These are phyloP conservation scores for Xanthostigma xanthostigma DNA, from an alignment of 2,888 invertebrate genomes.

Conservation along the genomic window DNA sequence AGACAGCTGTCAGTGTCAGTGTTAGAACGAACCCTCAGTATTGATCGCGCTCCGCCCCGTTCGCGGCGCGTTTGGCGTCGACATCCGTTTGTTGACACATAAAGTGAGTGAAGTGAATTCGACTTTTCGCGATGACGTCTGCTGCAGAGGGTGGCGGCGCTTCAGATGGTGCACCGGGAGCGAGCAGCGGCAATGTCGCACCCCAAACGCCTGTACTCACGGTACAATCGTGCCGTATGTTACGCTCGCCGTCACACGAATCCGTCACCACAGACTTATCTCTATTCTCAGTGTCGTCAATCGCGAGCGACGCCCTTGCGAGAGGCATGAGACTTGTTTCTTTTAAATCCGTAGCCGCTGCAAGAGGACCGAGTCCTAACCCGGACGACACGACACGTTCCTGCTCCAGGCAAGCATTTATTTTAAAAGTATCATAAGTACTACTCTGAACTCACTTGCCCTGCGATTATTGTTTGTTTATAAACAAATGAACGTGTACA, in stretches of 20 bases:
- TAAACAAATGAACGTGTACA: slow-evolving; percentile 16
- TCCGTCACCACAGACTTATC: slow-evolving; percentile 72
- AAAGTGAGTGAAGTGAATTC: too few species aligned
- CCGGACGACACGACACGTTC: slow-evolving; percentile 49
- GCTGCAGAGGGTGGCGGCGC: too few species aligned
- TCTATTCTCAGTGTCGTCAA: slow-evolving; percentile 59
- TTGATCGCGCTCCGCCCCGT: too few species aligned
- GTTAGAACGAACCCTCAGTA: too few species aligned
- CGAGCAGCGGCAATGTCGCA: slow-evolving; percentile 17
- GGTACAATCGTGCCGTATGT: slow-evolving; percentile 40
- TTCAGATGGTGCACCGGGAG: slow-evolving; percentile 14
- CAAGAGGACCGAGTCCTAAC: slow-evolving; percentile 42
- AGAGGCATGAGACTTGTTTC: slow-evolving; percentile 28
- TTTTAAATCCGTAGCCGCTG: slow-evolving; percentile 35
- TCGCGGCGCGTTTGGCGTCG: too few species aligned
- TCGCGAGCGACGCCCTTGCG: slow-evolving; percentile 37
- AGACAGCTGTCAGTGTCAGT: too few species aligned
- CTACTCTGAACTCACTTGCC: background rate
- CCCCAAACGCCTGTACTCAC: slow-evolving; percentile 34
- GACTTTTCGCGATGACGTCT: too few species aligned
- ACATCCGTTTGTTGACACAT: too few species aligned
- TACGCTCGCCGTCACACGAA: slow-evolving; percentile 69
- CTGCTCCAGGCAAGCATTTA: slow-evolving; percentile 4
- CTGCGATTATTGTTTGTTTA: background rate
- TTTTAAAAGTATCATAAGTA: too few species aligned